These are phyloP conservation scores for Neogale vison DNA, from an alignment of 2,113 vertebrate genomes.

Conservation along the genomic window DNA sequence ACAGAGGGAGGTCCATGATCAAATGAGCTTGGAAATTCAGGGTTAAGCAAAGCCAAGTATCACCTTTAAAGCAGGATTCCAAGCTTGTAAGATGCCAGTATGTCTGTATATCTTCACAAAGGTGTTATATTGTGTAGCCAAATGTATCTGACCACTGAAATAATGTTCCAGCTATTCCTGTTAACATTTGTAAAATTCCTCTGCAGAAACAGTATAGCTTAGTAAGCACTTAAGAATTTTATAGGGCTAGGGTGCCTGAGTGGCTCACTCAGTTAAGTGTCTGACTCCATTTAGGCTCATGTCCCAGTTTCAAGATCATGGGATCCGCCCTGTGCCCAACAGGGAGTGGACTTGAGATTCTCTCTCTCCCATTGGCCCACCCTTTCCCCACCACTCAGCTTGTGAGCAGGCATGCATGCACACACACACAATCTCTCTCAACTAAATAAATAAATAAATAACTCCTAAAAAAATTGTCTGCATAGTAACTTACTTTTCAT, in stretches of 20 bases:
- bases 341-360: not conserved
- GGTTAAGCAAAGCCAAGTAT: not conserved
- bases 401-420: not conserved
- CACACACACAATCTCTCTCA: not conserved
- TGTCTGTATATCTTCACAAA: not conserved
- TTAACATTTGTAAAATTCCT: not conserved
- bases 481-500: not conserved
- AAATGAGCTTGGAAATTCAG: not conserved
- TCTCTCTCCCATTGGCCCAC: not conserved
- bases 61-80: not conserved
- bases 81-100: not conserved
- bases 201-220: not conserved
- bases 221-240: slow-evolving; percentile 1
- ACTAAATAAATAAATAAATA: not conserved
- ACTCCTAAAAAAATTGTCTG: not conserved
- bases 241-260: not conserved
- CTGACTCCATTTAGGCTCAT: not conserved
- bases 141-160: not conserved
- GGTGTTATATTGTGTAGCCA: not conserved
- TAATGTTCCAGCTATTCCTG: not conserved
- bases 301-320: not conserved
- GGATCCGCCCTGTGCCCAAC: not conserved
- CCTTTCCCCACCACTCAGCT: not conserved
- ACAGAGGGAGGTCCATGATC: not conserved
- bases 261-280: not conserved